phyloP scores from a whole-genome alignment of 2,113 vertebrate genomes.

The Dromaius novaehollandiae region DNA sequence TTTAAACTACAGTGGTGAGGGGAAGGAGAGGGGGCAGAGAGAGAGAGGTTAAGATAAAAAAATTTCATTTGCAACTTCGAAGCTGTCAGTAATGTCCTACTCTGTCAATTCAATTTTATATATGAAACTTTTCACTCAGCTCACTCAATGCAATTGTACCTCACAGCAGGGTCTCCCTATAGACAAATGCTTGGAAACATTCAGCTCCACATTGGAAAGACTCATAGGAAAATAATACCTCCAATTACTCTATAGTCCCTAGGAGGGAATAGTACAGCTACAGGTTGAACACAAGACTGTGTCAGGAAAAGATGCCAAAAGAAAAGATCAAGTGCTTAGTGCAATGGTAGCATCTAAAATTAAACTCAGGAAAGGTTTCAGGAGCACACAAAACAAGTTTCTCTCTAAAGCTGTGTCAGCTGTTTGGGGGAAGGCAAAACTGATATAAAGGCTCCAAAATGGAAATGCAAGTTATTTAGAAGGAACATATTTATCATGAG shows the following conservation, averaged over 20 bases:
- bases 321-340: background rate
- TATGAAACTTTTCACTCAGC: background rate
- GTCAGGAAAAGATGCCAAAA: background rate
- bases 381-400: background rate
- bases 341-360: background rate
- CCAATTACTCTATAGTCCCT: background rate
- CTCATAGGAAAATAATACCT: background rate
- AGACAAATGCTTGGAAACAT: background rate
- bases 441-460: background rate
- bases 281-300: background rate
- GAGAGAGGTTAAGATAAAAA: background rate
- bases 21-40: background rate
- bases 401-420: background rate
- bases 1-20: background rate
- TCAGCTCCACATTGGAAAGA: background rate
- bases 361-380: background rate
- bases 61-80: constrained; percentile 7
- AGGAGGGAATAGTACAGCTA: background rate
- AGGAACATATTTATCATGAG: background rate
- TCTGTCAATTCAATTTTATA: background rate
- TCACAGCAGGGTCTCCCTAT: background rate
- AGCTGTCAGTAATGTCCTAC: background rate
- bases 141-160: background rate
- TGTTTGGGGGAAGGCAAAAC: background rate
- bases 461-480: background rate